Percentiles rank a stretch among this genome's conserved stretches.
Evolutionary conservation across 1,140 invertebrate genomes (phyloP).

Genomic region (Potamilus streckersoni): DNA sequence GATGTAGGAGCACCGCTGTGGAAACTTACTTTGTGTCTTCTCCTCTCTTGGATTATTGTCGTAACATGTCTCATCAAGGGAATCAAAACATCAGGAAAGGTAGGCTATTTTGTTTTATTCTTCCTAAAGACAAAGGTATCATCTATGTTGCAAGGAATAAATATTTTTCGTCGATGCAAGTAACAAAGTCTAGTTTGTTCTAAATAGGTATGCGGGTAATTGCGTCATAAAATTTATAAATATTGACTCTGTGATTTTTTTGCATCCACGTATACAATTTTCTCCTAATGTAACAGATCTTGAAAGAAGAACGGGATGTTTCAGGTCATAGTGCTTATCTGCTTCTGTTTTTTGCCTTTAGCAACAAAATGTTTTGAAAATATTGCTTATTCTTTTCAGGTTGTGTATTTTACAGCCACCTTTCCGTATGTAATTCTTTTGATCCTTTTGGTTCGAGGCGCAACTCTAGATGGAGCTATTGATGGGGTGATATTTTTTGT

Average conservation of each 20-base stretch:
- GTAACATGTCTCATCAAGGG: slow-evolving; percentile 98
- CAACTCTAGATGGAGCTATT: slow-evolving; percentile 82
- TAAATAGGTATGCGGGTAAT: too few species aligned
- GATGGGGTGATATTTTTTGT: slow-evolving; percentile 80
- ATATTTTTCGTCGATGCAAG: background rate
- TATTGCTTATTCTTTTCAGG: slow-evolving; percentile 34
- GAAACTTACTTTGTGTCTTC: slow-evolving; percentile 88
- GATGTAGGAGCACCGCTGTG: slow-evolving; percentile 88
- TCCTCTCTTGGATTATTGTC: slow-evolving; percentile 93
- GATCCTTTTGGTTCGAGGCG: slow-evolving; percentile 83
- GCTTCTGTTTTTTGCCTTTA: background rate
- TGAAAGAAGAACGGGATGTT: background rate
- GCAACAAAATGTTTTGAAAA: background rate
- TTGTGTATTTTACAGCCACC: slow-evolving; percentile 82
- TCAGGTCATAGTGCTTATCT: background rate
- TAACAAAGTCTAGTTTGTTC: too few species aligned
- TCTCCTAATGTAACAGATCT: background rate
- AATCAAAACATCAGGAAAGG: slow-evolving; percentile 95
- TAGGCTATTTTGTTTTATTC: slow-evolving; percentile 57
- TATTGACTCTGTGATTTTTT: background rate
- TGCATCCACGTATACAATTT: background rate
- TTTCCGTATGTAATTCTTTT: slow-evolving; percentile 88
- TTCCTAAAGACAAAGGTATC: background rate
- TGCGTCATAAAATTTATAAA: background rate
- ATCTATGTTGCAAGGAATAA: background rate